Conservation (phyloP, 2,113 vertebrate genomes). For the Centropristis striata region DNA sequence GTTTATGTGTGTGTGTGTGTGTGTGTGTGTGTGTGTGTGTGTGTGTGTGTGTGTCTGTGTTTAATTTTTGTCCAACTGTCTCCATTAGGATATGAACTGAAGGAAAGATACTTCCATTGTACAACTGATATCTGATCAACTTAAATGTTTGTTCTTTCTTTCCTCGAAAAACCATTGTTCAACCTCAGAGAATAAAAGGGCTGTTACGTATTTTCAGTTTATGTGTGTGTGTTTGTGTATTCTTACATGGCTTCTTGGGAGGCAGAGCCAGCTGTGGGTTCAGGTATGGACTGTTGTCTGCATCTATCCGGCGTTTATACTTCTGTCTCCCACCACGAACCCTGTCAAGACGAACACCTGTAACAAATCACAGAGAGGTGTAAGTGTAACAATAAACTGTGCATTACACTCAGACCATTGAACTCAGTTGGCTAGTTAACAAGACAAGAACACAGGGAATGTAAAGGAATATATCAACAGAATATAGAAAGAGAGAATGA, state of each 20-base stretch:
- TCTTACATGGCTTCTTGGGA: conserved; percentile 99
- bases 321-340: conserved; percentile 99
- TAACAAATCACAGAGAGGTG: conserved; percentile 35
- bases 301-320: conserved; percentile 99
- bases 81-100: conserved; percentile 38
- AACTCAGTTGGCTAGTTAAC: not conserved
- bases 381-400: conserved; percentile 26
- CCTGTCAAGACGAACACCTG: conserved; percentile 98
- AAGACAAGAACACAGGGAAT: conserved; percentile 5
- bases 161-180: not conserved
- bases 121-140: conserved; percentile 15
- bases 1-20: conserved; percentile 44
- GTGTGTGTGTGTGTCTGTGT: conserved; percentile 10
- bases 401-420: not conserved
- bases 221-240: conserved; percentile 49
- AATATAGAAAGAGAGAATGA: not conserved
- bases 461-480: not conserved
- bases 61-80: conserved; percentile 66
- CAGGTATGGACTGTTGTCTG: conserved; percentile 99
- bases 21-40: conserved; percentile 21
- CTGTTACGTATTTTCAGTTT: not conserved
- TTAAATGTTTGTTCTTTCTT: not conserved
- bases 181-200: not conserved
- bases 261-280: conserved; percentile 98
- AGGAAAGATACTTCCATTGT: conserved; percentile 6